phyloP scores from a whole-genome alignment of 1,140 invertebrate species.

The Glomeris maerens region DNA sequence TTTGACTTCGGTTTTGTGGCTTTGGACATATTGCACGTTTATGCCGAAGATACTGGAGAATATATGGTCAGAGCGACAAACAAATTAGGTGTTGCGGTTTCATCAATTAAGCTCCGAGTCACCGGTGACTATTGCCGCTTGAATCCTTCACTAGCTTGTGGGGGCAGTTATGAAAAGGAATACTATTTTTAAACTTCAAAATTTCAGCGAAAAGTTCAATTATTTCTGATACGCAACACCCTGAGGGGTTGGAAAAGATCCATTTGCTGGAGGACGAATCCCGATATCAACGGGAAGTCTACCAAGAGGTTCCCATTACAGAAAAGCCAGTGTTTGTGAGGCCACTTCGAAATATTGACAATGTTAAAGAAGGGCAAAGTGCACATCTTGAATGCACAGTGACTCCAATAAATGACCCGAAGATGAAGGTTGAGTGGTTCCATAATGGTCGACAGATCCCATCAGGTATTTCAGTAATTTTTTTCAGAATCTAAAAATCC shows the following conservation, averaged over 20 bases:
- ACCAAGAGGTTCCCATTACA: constrained; percentile 55
- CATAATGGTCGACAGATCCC: constrained; percentile 78
- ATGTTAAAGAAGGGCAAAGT: constrained; percentile 68
- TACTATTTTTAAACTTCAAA: neutral
- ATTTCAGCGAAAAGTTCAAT: constrained; percentile 60
- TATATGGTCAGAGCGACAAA: constrained; percentile 32
- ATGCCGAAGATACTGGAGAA: constrained; percentile 40
- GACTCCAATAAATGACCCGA: constrained; percentile 85
- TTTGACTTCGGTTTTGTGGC: constrained; percentile 93
- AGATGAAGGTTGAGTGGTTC: constrained; percentile 91
- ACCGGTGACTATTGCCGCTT: constrained; percentile 50
- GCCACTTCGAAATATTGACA: constrained; percentile 66
- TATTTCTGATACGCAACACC: constrained; percentile 86
- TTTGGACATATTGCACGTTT: constrained; percentile 66
- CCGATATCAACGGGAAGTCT: constrained; percentile 49
- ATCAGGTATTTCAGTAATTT: constrained; percentile 48
- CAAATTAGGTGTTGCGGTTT: constrained; percentile 51
- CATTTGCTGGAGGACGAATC: constrained; percentile 78
- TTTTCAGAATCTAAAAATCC: neutral
- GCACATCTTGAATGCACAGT: constrained; percentile 91
- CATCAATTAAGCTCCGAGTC: constrained; percentile 62
- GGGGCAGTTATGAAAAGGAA: no score
- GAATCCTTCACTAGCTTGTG: neutral
- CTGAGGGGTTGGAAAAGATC: constrained; percentile 80
- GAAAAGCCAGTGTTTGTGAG: constrained; percentile 79